Evolutionary conservation across 2,888 invertebrate genomes (phyloP).

Genomic region (Lacanobia wlatinum): DNA sequence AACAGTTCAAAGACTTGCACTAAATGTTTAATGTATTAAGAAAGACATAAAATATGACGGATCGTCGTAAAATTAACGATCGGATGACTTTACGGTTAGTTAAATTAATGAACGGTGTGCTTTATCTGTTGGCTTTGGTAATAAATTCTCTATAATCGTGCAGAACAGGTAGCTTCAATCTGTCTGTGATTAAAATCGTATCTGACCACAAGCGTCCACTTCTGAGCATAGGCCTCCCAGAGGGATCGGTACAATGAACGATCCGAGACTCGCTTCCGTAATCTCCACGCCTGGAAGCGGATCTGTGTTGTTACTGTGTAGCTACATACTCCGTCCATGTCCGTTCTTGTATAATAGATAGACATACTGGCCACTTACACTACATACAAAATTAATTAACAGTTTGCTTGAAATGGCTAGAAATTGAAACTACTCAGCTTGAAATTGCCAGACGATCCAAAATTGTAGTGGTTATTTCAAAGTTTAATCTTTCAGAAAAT

Average conservation of each 20-base stretch:
- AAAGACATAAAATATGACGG: slow-evolving; percentile 45
- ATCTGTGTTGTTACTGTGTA: slow-evolving; percentile 4
- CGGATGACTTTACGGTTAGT: slow-evolving; percentile 19
- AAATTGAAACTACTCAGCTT: neutral
- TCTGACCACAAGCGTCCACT: slow-evolving; percentile 27
- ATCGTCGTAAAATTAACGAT: slow-evolving; percentile 42
- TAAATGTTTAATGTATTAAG: slow-evolving; percentile 42
- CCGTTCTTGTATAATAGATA: neutral
- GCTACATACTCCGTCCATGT: neutral
- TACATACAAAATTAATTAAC: neutral
- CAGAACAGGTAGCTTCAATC: slow-evolving; percentile 28
- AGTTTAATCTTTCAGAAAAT: neutral
- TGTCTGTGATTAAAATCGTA: slow-evolving; percentile 39
- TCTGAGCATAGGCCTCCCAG: slow-evolving; percentile 13
- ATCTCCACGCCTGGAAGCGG: slow-evolving; percentile 33
- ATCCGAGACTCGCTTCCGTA: slow-evolving; percentile 35
- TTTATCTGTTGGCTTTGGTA: slow-evolving; percentile 2
- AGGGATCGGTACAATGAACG: slow-evolving; percentile 21
- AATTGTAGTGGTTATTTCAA: neutral
- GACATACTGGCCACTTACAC: neutral
- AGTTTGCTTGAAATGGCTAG: neutral
- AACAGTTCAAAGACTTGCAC: slow-evolving; percentile 33
- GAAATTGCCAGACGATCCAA: neutral
- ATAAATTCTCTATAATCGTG: slow-evolving; percentile 11
- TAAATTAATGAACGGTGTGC: slow-evolving; percentile 30